A percentile compares a stretch with the other conserved stretches of the same genome.
Conservation (phyloP, 23 tunicate genomes). For the Trididemnum clinides region DNA sequence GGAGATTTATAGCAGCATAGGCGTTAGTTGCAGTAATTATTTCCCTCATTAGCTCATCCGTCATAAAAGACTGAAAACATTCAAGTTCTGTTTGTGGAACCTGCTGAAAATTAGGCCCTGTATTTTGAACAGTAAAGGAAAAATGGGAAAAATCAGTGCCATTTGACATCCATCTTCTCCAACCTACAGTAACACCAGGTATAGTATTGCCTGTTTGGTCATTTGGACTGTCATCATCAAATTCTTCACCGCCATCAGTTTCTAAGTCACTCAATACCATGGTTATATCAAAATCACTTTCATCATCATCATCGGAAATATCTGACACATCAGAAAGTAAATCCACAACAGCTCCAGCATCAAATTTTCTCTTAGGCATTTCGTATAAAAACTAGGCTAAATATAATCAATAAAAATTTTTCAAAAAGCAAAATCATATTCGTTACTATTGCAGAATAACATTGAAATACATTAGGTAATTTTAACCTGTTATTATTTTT, state of each 20-base stretch:
- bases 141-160: not conserved
- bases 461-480: not conserved
- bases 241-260: not conserved
- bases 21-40: not conserved
- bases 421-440: not conserved
- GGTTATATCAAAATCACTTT: not conserved
- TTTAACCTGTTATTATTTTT: not conserved
- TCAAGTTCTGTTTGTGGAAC: not conserved
- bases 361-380: not conserved
- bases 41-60: not conserved
- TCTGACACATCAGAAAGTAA: not conserved
- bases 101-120: not conserved
- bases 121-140: not conserved
- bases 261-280: not conserved
- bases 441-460: not conserved
- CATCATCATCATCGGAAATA: not conserved
- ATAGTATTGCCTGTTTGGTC: not conserved
- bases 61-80: not conserved
- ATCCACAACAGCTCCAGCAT: not conserved
- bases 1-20: not conserved
- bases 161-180: not conserved
- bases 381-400: not conserved
- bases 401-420: not conserved
- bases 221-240: not conserved
- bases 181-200: not conserved